Base-by-base conservation (phyloP, 2,113 vertebrate genomes). In the Atherinomorus stipes region DNA sequence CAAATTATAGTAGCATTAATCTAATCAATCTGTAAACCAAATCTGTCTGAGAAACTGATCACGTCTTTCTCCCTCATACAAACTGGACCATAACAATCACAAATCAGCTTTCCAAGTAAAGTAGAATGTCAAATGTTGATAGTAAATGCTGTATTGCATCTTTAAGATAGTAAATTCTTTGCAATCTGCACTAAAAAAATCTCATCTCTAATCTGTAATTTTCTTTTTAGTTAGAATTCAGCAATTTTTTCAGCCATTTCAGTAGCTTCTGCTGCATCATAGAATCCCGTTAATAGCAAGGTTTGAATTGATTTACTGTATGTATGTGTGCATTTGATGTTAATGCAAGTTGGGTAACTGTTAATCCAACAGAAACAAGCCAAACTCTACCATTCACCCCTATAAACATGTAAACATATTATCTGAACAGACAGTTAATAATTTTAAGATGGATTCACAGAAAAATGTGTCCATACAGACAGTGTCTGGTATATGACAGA, bases 361-460 rank as follows among this genome's bases (percentile, higher is more conserved):
- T 53, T 81, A 85, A 68, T 78, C 78, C 70, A 76, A 74, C 49
- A 51, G 52, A 49, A 63, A 64, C 75, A 83, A 84, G 81, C 82
- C 80, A 83, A 72, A 81, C 58, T 58, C 54, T 76, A 64, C 82
- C 76, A 74, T 80, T 60, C n/a, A 75, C 81, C 78, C 66, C 38
- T 60, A 7, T 11, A 67, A n/a, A n/a, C n/a, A n/a, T n/a, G n/a
- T 72, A 67, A 68, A 62, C 75, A 69, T 69, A 72, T 78, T 51
- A 81, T 83, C 66, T 64, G 37, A 70, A 64, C 61, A 71, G 60
- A 28, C 25, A 12, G 15, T 74, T 59, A 8, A 47, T 3, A 3
- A 7, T 47, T 16, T 9, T 15, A 72, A 74, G 49, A 45, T 37
- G 71, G 16, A 77, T 65, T 77, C 53, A 65, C 25, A 47, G 57